Base-by-base conservation (phyloP, 2,888 invertebrate species). In the Hanleya hanleyi region DNA sequence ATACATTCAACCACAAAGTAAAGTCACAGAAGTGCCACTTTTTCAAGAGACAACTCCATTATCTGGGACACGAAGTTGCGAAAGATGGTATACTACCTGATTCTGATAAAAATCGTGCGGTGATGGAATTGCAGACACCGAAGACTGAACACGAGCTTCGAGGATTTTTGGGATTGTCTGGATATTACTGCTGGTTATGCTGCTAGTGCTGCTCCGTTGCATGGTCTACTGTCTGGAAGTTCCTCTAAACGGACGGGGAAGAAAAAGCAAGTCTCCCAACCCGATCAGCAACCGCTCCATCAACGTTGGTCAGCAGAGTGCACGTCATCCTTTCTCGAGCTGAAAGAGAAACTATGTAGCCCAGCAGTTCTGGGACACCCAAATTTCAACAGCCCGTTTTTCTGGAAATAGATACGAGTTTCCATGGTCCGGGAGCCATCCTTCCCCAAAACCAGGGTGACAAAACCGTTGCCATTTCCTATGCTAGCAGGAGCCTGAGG, bases 401-500 rank as follows among this genome's bases (percentile, higher is more conserved):
- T 51, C 9, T 22, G 12, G 22, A 26, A 51, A 22, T 57, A 29
- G 57, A 57, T 9, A 32, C 57, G 2, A 26, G 57, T 26, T 62
- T 2, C 26, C 9, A 4, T 2, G 57, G 5, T 22, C 32, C 29
- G 5, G 57, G 57, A 57, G 57, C 57, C 4, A 38, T 76, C 0
- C 41, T 74, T 1, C 50, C 67, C 12, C 71, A 74, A 38, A 32
- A 66, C 26, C 70, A 76, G 66, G 51, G 70, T 26, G 57, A 51
- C 15, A 41, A 57, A 22, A 33, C 7, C 3, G 41, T 22, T 26
- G 71, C 74, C 33, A 62, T 75, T 1, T n/a, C 33, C 22, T 75
- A 75, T 65, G 69, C 72, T 1, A 75, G 75, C 47, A 33, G 75
- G 22, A 36, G 47, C n/a, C 61, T 73, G 7, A 26, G 64, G 3